Percentiles rank a stretch among this genome's conserved stretches.
Conservation (phyloP, 2,113 vertebrate species). For the Cnemophilus loriae region DNA sequence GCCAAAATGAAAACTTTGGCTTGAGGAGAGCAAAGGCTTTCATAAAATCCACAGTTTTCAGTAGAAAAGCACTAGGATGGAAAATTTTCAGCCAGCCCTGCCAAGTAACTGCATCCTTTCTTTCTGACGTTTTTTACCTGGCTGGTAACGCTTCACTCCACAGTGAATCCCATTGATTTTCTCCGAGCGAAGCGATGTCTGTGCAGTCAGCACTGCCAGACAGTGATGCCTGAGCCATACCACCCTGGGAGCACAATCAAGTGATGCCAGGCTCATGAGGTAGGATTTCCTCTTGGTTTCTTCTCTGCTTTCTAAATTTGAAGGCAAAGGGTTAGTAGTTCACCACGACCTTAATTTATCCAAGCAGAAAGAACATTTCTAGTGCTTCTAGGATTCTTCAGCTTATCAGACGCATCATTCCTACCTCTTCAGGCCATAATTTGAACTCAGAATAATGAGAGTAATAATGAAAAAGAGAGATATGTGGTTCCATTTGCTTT, state of each 20-base stretch:
- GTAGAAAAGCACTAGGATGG: not conserved
- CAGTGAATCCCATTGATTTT: not conserved
- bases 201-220: not conserved
- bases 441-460: not conserved
- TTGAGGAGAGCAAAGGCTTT: not conserved
- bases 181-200: accelerated
- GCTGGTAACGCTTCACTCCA: not conserved
- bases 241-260: not conserved
- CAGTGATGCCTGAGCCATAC: not conserved
- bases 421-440: not conserved
- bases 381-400: not conserved
- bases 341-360: not conserved
- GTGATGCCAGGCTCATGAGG: not conserved
- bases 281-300: not conserved
- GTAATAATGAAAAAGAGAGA: not conserved
- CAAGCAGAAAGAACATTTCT: not conserved
- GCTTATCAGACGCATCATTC: not conserved
- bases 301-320: not conserved
- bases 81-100: not conserved
- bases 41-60: not conserved
- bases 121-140: not conserved
- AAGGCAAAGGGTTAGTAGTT: not conserved
- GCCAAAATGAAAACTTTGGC: not conserved
- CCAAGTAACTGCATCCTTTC: not conserved
- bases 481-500: not conserved